A percentile compares a stretch with the other conserved stretches of the same genome.
phyloP scores from a whole-genome alignment of 2,113 vertebrate species.

The Campylorhamphus procurvoides region DNA sequence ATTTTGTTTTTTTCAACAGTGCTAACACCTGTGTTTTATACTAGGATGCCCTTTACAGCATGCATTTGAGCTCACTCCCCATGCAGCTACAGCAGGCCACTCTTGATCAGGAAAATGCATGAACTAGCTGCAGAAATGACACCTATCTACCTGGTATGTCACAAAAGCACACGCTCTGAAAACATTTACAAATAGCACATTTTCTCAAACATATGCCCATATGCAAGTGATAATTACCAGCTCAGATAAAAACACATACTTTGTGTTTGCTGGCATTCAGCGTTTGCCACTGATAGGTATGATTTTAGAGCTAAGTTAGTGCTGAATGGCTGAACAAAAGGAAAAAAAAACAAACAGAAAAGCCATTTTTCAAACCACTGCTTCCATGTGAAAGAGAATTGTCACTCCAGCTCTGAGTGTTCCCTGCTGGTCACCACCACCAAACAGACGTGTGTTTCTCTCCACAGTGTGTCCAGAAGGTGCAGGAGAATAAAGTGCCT shows the following conservation, averaged over 20 bases:
- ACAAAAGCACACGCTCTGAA: background rate
- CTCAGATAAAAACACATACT: background rate
- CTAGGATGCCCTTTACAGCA: background rate
- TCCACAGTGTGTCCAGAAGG: slow-evolving; percentile 26
- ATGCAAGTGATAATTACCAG: background rate
- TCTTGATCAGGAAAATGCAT: background rate
- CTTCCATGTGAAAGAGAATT: rapidly evolving
- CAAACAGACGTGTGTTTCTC: background rate
- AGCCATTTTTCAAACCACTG: background rate
- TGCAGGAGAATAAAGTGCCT: slow-evolving; percentile 41
- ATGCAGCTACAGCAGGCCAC: background rate
- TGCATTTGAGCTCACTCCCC: slow-evolving; percentile 19
- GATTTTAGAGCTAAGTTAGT: background rate
- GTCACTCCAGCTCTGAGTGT: background rate
- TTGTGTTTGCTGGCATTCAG: background rate
- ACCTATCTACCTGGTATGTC: background rate
- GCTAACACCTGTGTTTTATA: slow-evolving; percentile 5
- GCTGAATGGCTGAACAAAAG: background rate
- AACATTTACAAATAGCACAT: slow-evolving; percentile 7
- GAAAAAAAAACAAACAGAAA: background rate
- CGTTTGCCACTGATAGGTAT: background rate
- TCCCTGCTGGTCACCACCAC: background rate
- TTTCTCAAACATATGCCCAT: background rate
- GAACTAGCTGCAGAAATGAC: slow-evolving; percentile 13
- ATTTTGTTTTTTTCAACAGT: slow-evolving; percentile 25